phyloP scores from a whole-genome alignment of 2,888 invertebrate species.

The Encarsia formosa region DNA sequence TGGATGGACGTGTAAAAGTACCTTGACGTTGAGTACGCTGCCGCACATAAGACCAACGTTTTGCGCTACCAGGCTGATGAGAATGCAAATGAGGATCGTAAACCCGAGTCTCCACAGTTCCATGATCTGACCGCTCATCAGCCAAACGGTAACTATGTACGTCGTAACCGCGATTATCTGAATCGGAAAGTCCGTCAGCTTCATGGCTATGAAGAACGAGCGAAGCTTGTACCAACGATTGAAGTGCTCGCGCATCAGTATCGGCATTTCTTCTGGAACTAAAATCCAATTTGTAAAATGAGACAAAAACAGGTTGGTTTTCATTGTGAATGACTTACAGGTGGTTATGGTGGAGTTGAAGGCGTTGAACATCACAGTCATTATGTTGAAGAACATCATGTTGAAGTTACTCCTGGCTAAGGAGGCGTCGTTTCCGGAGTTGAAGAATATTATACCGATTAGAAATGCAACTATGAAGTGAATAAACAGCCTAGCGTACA shows the following conservation, averaged over 20 bases:
- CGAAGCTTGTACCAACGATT: constrained; percentile 87
- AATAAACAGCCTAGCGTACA: constrained; percentile 71
- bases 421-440: constrained; percentile 81
- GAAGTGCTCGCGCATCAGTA: constrained; percentile 77
- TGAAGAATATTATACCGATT: constrained; percentile 77
- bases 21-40: constrained; percentile 74
- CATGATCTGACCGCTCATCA: constrained; percentile 81
- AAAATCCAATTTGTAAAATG: background rate
- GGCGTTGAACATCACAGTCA: constrained; percentile 93
- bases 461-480: constrained; percentile 77
- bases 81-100: constrained; percentile 68
- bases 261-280: constrained; percentile 82
- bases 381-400: constrained; percentile 83
- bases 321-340: constrained; percentile 64
- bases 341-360: constrained; percentile 85
- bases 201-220: constrained; percentile 76
- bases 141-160: constrained; percentile 77
- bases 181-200: constrained; percentile 76
- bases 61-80: constrained; percentile 81
- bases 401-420: constrained; percentile 82
- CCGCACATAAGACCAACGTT: constrained; percentile 83
- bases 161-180: constrained; percentile 65
- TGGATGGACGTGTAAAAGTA: too few relatives aligned
- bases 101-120: constrained; percentile 68
- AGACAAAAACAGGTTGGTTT: background rate